A percentile compares a stretch with the other conserved stretches of the same genome.
Conservation (phyloP, 2,797 vertebrate genomes). For the Melopsittacus undulatus region DNA sequence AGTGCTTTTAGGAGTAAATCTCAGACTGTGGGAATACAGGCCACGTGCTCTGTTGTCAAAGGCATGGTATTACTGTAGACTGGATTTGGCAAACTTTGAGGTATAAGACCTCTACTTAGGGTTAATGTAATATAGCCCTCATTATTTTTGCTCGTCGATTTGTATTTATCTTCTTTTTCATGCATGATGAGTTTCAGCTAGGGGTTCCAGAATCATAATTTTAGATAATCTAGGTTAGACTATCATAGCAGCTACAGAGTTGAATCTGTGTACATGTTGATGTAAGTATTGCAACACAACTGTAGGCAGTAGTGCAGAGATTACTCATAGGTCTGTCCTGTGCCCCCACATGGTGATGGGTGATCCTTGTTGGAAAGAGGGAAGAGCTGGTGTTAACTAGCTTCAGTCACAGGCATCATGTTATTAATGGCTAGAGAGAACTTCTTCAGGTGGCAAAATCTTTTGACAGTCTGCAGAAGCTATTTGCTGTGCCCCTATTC, state of each 20-base stretch:
- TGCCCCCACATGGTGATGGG: not conserved
- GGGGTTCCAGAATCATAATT: not conserved
- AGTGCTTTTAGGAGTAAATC: not conserved
- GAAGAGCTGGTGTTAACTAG: not conserved
- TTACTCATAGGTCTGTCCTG: too few relatives aligned
- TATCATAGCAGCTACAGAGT: not conserved
- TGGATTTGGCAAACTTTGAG: not conserved
- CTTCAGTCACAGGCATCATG: not conserved
- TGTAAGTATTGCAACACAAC: not conserved
- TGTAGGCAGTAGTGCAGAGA: not conserved
- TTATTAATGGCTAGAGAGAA: not conserved
- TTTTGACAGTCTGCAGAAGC: not conserved
- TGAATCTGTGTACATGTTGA: accelerated
- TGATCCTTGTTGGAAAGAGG: not conserved
- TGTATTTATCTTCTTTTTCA: not conserved
- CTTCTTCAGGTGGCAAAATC: not conserved
- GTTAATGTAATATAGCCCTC: not conserved
- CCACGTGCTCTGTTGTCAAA: not conserved
- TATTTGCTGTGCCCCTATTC: not conserved
- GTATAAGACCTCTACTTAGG: not conserved
- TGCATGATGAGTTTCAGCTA: not conserved
- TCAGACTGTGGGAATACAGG: not conserved
- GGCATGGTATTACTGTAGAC: accelerated
- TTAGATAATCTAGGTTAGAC: not conserved
- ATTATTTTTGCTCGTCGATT: not conserved